These are phyloP conservation scores for Habrosyne pyritoides DNA, from an alignment of 2,888 invertebrate genomes.

Conservation along the genomic window DNA sequence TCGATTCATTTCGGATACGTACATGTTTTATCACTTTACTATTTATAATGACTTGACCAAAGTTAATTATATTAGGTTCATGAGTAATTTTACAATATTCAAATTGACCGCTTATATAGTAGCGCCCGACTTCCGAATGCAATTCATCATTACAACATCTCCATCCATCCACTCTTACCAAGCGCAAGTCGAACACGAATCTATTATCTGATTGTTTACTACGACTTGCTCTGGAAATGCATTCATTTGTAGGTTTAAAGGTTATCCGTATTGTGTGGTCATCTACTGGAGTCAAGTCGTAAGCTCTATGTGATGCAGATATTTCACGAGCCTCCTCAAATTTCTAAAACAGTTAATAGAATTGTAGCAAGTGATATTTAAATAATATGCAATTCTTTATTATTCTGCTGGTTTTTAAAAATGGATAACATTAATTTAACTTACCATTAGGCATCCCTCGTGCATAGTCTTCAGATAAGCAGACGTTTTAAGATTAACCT, in stretches of 20 bases:
- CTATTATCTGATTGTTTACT: conserved; percentile 51
- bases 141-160: conserved; percentile 66
- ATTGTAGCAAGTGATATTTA: conserved; percentile 5
- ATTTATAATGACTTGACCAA: conserved; percentile 70
- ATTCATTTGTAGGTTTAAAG: conserved; percentile 67
- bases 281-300: conserved; percentile 46
- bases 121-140: conserved; percentile 75
- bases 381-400: conserved; percentile 5
- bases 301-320: conserved; percentile 75
- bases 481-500: conserved; percentile 54
- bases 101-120: conserved; percentile 83
- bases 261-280: conserved; percentile 54
- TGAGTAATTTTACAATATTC: conserved; percentile 76
- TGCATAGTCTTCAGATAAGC: conserved; percentile 69
- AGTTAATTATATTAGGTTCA: conserved; percentile 70
- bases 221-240: conserved; percentile 62
- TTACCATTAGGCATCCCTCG: conserved; percentile 63
- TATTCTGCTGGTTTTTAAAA: no score
- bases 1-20: conserved; percentile 72
- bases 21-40: conserved; percentile 60
- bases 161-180: conserved; percentile 63
- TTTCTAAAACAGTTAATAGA: conserved; percentile 58
- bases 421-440: conserved; percentile 2
- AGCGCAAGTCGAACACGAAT: conserved; percentile 70
- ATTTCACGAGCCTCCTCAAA: conserved; percentile 69